Base-by-base conservation (phyloP, 2,113 vertebrate genomes). In the Dendrocopos noguchii region DNA sequence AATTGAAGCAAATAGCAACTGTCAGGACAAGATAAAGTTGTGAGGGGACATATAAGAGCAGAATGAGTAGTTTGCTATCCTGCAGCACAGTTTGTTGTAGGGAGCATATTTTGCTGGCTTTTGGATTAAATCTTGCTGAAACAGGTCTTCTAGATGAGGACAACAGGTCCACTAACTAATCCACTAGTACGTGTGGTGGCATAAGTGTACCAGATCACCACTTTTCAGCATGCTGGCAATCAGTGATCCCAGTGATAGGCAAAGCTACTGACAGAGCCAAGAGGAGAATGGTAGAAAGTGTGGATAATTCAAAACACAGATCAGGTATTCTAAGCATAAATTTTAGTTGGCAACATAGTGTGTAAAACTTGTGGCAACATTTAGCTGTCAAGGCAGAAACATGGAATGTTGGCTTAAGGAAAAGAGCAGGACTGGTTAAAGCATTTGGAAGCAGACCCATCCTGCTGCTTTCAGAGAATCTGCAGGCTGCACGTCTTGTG, bases 141-240 rank as follows among this genome's bases (percentile, higher is more conserved):
- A 4, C 6, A 39, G 6, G 33, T 44, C 22, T 78, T 67, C 22
- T 31, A 39, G 20, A 39, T 36, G 53, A 81, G 71, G 39, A 22
- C 4, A 71, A 46, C 0, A 63, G 64, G 73, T 15, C 88, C 2
- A 0, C 19, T 83, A 80, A 65, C 20, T 25, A 64, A 15, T 24
- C 0, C 0, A 0, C 18, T 42, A 15, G 22, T 27, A 46, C 1
- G 1, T 0, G 2, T 4, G 2, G 60, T 52, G 72, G 34, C 46
- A 66, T 46, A 63, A 71, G 60, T 1, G 2, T 60, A 53, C 6
- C 42, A 60, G 75, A 15, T 3, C 77, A n/a, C 12, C 4, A 25
- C 50, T 11, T 24, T 36, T 59, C 56, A 66, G 44, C 27, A 28
- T 21, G 18, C 16, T 21, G 57, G 19, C 9, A 90, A 29, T 31